Evolutionary conservation across 2,888 invertebrate genomes (phyloP).

Genomic region (Conistra vaccinii): DNA sequence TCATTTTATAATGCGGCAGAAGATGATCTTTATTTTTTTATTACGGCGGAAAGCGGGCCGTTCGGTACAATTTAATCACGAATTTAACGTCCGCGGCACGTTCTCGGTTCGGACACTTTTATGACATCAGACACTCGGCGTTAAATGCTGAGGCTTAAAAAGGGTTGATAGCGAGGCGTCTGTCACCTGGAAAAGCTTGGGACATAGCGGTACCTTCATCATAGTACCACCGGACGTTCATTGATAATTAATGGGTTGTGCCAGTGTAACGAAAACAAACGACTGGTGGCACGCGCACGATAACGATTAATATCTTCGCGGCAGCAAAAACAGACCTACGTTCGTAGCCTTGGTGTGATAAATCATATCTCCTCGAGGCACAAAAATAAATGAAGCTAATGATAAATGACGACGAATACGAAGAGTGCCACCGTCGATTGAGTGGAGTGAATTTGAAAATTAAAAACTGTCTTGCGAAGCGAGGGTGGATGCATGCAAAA

Average conservation of each 20-base stretch:
- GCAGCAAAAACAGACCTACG: slow-evolving; percentile 89
- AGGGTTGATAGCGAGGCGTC: slow-evolving; percentile 88
- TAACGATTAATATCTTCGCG: slow-evolving; percentile 90
- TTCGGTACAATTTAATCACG: slow-evolving; percentile 86
- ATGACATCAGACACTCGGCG: slow-evolving; percentile 89
- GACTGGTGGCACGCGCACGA: slow-evolving; percentile 88
- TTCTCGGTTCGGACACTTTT: slow-evolving; percentile 89
- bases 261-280: slow-evolving; percentile 90
- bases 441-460: slow-evolving; percentile 83
- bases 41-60: slow-evolving; percentile 78
- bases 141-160: slow-evolving; percentile 90
- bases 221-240: slow-evolving; percentile 87
- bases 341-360: slow-evolving; percentile 86
- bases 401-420: slow-evolving; percentile 88
- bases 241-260: slow-evolving; percentile 90
- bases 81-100: slow-evolving; percentile 87
- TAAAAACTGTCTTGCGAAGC: slow-evolving; percentile 70
- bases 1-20: slow-evolving; percentile 73
- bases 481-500: slow-evolving; percentile 31
- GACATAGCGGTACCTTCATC: slow-evolving; percentile 88
- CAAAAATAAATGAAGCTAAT: slow-evolving; percentile 90
- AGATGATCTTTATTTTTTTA: slow-evolving; percentile 81
- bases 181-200: slow-evolving; percentile 89
- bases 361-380: slow-evolving; percentile 89
- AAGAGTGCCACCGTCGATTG: slow-evolving; percentile 81